These are phyloP conservation scores for Camponotus fellah DNA, from an alignment of 2,888 invertebrate species.

Conservation along the genomic window DNA sequence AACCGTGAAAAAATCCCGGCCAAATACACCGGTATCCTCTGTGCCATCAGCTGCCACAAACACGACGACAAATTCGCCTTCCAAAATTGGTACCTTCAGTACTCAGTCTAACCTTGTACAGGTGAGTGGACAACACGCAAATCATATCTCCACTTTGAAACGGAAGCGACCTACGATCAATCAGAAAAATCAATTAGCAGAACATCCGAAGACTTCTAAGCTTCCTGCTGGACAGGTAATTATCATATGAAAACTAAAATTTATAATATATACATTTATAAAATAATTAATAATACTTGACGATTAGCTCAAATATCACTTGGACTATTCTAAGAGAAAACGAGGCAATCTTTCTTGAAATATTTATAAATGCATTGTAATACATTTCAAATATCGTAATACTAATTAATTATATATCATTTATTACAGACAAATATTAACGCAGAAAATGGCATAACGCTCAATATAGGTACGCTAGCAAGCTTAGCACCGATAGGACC, in stretches of 20 bases:
- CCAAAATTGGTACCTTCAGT: constrained; percentile 66
- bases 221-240: constrained; percentile 77
- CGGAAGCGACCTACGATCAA: constrained; percentile 76
- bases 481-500: constrained; percentile 85
- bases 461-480: constrained; percentile 85
- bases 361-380: background rate
- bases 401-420: constrained; percentile 26
- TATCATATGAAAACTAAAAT: background rate
- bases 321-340: background rate
- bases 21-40: constrained; percentile 79
- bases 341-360: background rate
- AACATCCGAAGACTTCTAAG: constrained; percentile 77
- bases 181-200: constrained; percentile 77
- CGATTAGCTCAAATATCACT: background rate
- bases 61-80: constrained; percentile 41
- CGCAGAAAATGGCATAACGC: constrained; percentile 82
- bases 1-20: constrained; percentile 85
- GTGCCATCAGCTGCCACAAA: constrained; percentile 53
- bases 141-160: constrained; percentile 71
- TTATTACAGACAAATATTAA: constrained; percentile 56
- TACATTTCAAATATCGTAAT: background rate
- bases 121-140: constrained; percentile 65
- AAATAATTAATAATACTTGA: background rate
- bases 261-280: background rate
- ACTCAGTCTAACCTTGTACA: constrained; percentile 69